These are phyloP conservation scores for Amiota communis DNA, from an alignment of 2,888 invertebrate genomes.

Conservation along the genomic window DNA sequence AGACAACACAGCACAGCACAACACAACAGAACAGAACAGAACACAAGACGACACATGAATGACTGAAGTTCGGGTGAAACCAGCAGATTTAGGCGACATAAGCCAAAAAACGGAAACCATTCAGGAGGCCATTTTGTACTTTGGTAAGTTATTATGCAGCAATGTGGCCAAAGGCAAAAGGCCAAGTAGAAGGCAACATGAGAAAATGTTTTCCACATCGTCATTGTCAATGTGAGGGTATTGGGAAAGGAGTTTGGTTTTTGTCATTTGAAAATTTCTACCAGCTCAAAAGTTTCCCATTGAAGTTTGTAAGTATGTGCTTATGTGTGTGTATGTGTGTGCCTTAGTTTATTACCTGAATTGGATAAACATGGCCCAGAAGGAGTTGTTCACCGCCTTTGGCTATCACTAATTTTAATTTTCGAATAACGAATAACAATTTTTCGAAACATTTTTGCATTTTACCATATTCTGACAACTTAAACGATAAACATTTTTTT, in stretches of 20 bases:
- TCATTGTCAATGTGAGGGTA: background rate
- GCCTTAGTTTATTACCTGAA: slow-evolving; percentile 19
- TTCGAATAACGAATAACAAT: background rate
- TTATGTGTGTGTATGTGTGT: background rate
- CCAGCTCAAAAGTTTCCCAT: background rate
- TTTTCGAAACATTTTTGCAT: slow-evolving; percentile 4
- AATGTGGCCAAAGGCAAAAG: slow-evolving; percentile 15
- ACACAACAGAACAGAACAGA: background rate
- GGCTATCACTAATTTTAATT: slow-evolving; percentile 7
- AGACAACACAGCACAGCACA: background rate
- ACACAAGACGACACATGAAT: background rate
- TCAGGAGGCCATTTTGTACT: slow-evolving; percentile 20
- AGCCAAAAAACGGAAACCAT: slow-evolving; percentile 29
- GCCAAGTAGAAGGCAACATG: slow-evolving; percentile 4
- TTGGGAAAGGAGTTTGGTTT: background rate
- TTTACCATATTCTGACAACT: slow-evolving; percentile 24
- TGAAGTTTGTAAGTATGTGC: background rate
- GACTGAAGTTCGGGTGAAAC: background rate
- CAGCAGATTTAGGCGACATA: slow-evolving; percentile 19
- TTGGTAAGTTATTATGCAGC: slow-evolving; percentile 23
- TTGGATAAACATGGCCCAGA: slow-evolving; percentile 4
- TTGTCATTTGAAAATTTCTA: slow-evolving; percentile 15
- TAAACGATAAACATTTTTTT: background rate
- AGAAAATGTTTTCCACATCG: background rate
- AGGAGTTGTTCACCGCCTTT: background rate